phyloP scores from a whole-genome alignment of 30 jellyfish, hydroid and myxozoan genomes.

The Aurelia sp. region DNA sequence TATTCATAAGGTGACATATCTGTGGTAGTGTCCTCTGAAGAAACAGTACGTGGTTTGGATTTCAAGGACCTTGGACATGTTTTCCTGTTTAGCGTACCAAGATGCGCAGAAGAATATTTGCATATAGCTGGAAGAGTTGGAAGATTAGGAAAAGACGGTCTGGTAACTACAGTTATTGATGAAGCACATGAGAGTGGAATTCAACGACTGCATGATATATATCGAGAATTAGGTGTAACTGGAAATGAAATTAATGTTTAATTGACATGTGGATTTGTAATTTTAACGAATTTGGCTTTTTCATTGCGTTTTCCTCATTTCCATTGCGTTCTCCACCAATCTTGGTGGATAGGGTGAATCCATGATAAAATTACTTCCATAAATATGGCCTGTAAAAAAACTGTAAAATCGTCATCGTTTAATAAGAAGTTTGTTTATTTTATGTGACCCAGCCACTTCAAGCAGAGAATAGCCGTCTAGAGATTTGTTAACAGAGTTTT shows the following conservation, averaged over 20 bases:
- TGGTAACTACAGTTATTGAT: constrained; percentile 71
- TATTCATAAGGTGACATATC: constrained; percentile 56
- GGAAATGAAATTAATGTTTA: constrained; percentile 31
- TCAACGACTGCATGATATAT: constrained; percentile 17
- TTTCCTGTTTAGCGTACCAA: constrained; percentile 78
- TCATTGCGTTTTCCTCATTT: too few relatives aligned
- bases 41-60: constrained; percentile 96
- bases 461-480: too few relatives aligned
- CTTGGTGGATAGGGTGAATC: too few relatives aligned
- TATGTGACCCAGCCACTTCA: too few relatives aligned
- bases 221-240: constrained; percentile 34
- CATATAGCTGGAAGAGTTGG: constrained; percentile 99
- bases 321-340: too few relatives aligned
- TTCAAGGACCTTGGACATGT: constrained; percentile 80
- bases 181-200: constrained; percentile 39
- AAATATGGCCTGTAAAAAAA: too few relatives aligned
- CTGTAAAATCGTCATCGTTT: too few relatives aligned
- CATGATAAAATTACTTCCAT: too few relatives aligned
- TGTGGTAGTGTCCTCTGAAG: constrained; percentile 91
- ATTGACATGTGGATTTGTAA: not conserved
- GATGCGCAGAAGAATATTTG: constrained; percentile 75
- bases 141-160: constrained; percentile 78
- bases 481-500: too few relatives aligned
- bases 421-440: too few relatives aligned
- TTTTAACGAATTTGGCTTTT: too few relatives aligned